Evolutionary conservation across 2,888 invertebrate species (phyloP).

Genomic region (Subacronicta megacephala): DNA sequence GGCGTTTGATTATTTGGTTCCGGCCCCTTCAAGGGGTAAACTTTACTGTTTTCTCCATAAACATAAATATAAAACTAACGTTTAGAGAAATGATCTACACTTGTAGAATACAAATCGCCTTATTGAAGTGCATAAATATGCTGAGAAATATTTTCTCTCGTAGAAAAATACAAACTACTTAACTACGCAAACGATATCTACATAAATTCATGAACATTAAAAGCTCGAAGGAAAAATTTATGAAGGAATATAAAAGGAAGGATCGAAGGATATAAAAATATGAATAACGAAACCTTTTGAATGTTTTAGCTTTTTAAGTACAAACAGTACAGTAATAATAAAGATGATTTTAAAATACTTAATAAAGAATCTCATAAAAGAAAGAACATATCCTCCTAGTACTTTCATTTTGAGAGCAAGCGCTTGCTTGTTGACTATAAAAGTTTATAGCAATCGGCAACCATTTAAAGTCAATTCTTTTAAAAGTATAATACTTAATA

Average conservation of each 20-base stretch:
- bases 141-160: conserved; percentile 10
- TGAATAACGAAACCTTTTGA: too few relatives aligned
- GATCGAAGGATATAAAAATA: too few relatives aligned
- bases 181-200: conserved; percentile 6
- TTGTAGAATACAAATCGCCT: conserved; percentile 37
- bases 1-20: conserved; percentile 49
- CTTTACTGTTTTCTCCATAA: conserved; percentile 36
- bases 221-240: neutral
- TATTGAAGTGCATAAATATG: conserved; percentile 25
- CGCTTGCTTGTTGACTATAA: neutral
- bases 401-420: neutral
- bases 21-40: conserved; percentile 39
- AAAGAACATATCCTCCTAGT: neutral
- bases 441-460: conserved; percentile 1
- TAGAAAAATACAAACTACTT: conserved; percentile 20
- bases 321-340: too few relatives aligned
- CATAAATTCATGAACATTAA: neutral
- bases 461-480: conserved; percentile 7
- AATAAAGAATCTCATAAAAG: too few relatives aligned
- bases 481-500: conserved; percentile 20
- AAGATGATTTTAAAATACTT: too few relatives aligned
- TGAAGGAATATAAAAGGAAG: too few relatives aligned
- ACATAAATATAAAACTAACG: conserved; percentile 31
- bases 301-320: too few relatives aligned
- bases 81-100: conserved; percentile 26